Percentiles rank a stretch among this genome's conserved stretches.
Evolutionary conservation across 2,888 invertebrate genomes (phyloP).

Genomic region (Drosophila macrothrix): DNA sequence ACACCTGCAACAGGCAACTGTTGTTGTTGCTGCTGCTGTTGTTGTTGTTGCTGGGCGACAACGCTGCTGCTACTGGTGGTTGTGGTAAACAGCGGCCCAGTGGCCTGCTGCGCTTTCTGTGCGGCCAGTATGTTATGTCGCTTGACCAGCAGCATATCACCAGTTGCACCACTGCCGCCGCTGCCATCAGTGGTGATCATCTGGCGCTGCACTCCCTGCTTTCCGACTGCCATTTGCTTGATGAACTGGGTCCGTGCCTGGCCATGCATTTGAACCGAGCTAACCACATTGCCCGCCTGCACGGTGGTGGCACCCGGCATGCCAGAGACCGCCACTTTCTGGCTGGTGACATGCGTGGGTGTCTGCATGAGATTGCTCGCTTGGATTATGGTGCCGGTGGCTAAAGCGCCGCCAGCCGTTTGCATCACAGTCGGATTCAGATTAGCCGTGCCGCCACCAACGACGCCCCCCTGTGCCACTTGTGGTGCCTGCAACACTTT

Average conservation of each 20-base stretch:
- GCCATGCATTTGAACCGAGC: conserved; percentile 86
- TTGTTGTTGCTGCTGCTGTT: conserved; percentile 86
- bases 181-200: conserved; percentile 86
- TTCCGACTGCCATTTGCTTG: conserved; percentile 83
- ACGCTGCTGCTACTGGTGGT: conserved; percentile 46
- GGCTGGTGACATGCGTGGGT: conserved; percentile 83
- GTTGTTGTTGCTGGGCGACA: conserved; percentile 79
- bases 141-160: conserved; percentile 87
- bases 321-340: conserved; percentile 84
- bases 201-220: conserved; percentile 86
- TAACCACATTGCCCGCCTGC: conserved; percentile 76
- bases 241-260: conserved; percentile 84
- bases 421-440: conserved; percentile 80
- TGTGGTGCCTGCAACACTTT: conserved; percentile 80
- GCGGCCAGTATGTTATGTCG: conserved; percentile 85
- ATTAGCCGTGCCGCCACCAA: conserved; percentile 33
- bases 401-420: conserved; percentile 80
- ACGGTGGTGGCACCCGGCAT: conserved; percentile 73
- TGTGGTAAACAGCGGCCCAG: conserved; percentile 86
- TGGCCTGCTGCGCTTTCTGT: conserved; percentile 84
- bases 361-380: conserved; percentile 81
- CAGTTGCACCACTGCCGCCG: conserved; percentile 84
- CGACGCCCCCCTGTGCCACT: conserved; percentile 30
- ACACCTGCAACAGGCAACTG: conserved; percentile 79
- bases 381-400: conserved; percentile 84